Evolutionary conservation across 2,113 vertebrate genomes (phyloP).

Genomic region (Coptodon rendalli): DNA sequence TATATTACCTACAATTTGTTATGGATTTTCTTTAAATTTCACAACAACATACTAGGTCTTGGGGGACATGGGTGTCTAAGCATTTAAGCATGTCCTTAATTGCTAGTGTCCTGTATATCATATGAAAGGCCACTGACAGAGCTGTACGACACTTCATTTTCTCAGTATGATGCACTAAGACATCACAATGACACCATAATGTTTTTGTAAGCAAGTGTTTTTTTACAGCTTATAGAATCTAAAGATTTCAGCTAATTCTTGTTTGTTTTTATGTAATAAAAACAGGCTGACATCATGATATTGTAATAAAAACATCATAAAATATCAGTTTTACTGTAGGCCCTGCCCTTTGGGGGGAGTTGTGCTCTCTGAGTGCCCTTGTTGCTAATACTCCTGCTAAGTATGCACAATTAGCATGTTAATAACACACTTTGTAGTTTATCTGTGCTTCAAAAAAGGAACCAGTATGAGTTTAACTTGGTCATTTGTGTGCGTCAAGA

Average conservation of each 20-base stretch:
- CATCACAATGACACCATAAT: background rate
- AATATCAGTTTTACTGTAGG: background rate
- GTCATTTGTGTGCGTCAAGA: background rate
- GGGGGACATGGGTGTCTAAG: background rate
- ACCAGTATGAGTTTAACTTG: background rate
- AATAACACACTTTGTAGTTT: background rate
- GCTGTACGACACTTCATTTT: background rate
- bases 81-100: background rate
- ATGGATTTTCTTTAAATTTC: background rate
- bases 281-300: accelerated
- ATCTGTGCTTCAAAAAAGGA: background rate
- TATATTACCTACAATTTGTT: background rate
- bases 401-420: too few species aligned
- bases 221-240: too few species aligned
- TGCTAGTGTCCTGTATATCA: background rate
- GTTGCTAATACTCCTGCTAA: background rate
- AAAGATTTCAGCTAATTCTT: too few species aligned
- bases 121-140: background rate
- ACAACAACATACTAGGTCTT: background rate
- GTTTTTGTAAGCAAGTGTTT: too few species aligned
- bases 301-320: background rate
- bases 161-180: background rate
- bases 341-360: accelerated
- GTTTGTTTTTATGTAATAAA: background rate
- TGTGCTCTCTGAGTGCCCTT: background rate